A percentile compares a stretch with the other conserved stretches of the same genome.
Evolutionary conservation across 1,140 invertebrate genomes (phyloP).

Genomic region (Chionoecetes opilio): DNA sequence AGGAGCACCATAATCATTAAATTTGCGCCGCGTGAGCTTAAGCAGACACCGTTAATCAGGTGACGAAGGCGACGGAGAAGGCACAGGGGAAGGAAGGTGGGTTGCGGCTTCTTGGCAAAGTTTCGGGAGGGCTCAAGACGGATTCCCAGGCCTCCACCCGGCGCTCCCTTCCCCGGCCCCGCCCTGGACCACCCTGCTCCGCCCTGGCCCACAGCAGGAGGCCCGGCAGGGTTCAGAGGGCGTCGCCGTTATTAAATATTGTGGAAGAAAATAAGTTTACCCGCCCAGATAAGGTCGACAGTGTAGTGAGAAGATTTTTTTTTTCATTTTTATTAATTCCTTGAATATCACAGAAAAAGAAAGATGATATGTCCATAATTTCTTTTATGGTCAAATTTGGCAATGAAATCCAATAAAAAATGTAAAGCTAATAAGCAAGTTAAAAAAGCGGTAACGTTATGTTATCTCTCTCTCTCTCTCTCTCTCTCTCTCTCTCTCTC

Average conservation of each 20-base stretch:
- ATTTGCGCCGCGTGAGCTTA: neutral
- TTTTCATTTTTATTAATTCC: too few species aligned
- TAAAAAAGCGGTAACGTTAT: too few species aligned
- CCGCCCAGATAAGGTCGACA: too few species aligned
- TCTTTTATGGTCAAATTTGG: too few species aligned
- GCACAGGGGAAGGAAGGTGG: neutral
- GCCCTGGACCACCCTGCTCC: neutral
- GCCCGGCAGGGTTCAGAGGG: neutral
- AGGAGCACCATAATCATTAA: neutral
- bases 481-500: too few species aligned
- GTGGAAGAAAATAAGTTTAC: neutral
- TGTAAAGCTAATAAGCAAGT: too few species aligned
- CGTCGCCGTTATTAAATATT: neutral
- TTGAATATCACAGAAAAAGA: too few species aligned
- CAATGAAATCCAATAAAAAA: too few species aligned
- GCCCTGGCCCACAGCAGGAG: neutral
- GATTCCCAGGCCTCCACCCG: neutral
- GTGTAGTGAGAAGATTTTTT: too few species aligned
- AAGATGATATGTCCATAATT: too few species aligned
- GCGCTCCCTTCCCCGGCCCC: neutral
- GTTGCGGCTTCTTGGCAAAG: neutral
- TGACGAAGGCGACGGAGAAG: neutral
- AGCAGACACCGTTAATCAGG: conserved; percentile 25
- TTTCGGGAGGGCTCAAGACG: conserved; percentile 1
- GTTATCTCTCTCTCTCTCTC: too few species aligned